These are phyloP conservation scores for Zelostemma sp. DNA, from an alignment of 1,140 invertebrate genomes.

Conservation along the genomic window DNA sequence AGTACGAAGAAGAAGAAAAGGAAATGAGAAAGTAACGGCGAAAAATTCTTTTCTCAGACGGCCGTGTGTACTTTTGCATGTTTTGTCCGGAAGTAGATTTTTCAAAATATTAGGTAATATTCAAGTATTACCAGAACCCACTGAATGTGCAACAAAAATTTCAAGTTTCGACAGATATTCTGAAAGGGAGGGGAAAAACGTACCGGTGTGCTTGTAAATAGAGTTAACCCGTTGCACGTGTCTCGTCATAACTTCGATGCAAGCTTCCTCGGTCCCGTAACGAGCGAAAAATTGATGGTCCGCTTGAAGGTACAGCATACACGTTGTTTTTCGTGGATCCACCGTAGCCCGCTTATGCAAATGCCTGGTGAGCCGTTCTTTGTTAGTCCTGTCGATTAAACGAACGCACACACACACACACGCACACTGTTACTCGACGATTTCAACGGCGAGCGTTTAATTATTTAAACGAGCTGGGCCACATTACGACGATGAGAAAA, in stretches of 20 bases:
- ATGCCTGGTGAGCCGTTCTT: constrained; percentile 70
- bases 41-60: too few species aligned
- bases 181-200: constrained; percentile 40
- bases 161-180: too few species aligned
- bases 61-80: too few species aligned
- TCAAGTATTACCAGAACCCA: too few species aligned
- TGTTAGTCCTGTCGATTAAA: constrained; percentile 52
- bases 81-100: too few species aligned
- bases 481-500: constrained; percentile 35
- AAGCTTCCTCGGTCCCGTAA: constrained; percentile 92
- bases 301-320: constrained; percentile 94
- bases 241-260: constrained; percentile 94
- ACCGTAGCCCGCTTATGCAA: constrained; percentile 80
- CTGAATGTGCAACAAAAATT: too few species aligned
- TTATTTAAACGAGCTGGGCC: constrained; percentile 34
- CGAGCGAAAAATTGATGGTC: constrained; percentile 95
- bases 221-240: constrained; percentile 94
- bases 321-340: constrained; percentile 84
- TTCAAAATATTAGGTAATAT: too few species aligned
- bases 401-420: constrained; percentile 28
- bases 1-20: too few species aligned
- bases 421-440: constrained; percentile 29
- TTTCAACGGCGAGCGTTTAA: constrained; percentile 48
- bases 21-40: too few species aligned
- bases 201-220: constrained; percentile 91